Base-by-base conservation (phyloP, 1,140 invertebrate genomes). In the Drosophila parabipectinata region DNA sequence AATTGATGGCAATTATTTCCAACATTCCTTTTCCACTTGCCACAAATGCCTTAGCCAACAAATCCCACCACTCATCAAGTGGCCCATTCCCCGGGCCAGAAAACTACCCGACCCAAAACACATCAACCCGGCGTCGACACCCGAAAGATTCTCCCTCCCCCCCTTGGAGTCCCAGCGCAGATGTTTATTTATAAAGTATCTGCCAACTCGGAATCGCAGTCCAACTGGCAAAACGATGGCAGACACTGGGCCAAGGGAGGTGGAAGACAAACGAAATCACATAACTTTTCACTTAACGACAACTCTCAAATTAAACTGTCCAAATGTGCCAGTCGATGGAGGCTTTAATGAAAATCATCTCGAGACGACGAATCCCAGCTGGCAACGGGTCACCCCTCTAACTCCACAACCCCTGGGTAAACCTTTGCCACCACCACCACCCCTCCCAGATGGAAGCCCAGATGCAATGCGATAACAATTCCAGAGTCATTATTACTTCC, bases 201-300 rank as follows among this genome's bases (percentile, higher is more conserved):
- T 71, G 52, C 44, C 26, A 71, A 57, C 64, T 69, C 41, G 52
- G 50, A 28, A 67, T 69, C 66, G 37, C 47, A 67, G 67, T 44
- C 64, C 51, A 48, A 41, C 60, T 28, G 41, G 30, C 47, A 64
- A 41, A 24, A 76, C 32, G 54, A 12, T 47, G 41, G n/a, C 47
- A 45, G 14, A 47, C n/a, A 37, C 41, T 48, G 24, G 21, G 30
- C 48, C 72, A 45, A 53, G 48, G 37, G 26, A 53, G 48, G 48
- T 28, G 64, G 24, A 51, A 34, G 28, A 59, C 75, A 67, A 72
- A 62, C 56, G 41, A 79, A 85, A 81, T 84, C 81, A 84, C 81
- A 84, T 84, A 84, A 84, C 81, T 84, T 87, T 84, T 77, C 82
- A 88, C 83, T 87, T 87, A 87, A 81, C 82, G 79, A 48, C 74